Evolutionary conservation across 2,797 vertebrate genomes (phyloP).

Genomic region (Toxotes lorentzi): DNA sequence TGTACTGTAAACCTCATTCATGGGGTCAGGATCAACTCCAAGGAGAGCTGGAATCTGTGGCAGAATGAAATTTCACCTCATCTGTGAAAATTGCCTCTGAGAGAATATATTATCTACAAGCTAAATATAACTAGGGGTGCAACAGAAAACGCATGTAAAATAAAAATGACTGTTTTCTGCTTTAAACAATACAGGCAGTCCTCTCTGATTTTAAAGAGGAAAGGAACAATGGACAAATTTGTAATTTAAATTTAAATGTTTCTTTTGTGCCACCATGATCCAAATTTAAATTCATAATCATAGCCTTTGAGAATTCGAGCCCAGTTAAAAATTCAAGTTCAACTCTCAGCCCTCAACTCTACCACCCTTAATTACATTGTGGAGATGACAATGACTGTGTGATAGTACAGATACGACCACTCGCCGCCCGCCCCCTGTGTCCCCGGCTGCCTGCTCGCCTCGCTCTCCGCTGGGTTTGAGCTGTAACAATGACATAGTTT

Average conservation of each 20-base stretch:
- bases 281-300: constrained; percentile 46
- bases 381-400: constrained; percentile 36
- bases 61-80: constrained; percentile 50
- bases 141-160: constrained; percentile 31
- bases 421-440: constrained; percentile 41
- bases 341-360: constrained; percentile 24
- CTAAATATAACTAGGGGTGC: constrained; percentile 53
- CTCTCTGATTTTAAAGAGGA: constrained; percentile 9
- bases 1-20: constrained; percentile 56
- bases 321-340: constrained; percentile 31
- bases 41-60: constrained; percentile 55
- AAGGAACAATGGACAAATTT: constrained; percentile 49
- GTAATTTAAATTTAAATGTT: constrained; percentile 62
- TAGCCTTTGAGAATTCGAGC: constrained; percentile 43
- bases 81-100: constrained; percentile 56
- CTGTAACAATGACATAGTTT: constrained; percentile 84
- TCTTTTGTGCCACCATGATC: constrained; percentile 42
- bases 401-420: constrained; percentile 25
- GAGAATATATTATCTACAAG: constrained; percentile 61
- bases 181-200: constrained; percentile 30
- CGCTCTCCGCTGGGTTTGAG: constrained; percentile 50
- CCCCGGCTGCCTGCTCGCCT: constrained; percentile 54
- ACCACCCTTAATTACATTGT: constrained; percentile 17
- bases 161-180: constrained; percentile 18
- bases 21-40: constrained; percentile 65